These are phyloP conservation scores for Enteromius treurensis DNA, from an alignment of 2,797 vertebrate species.

Conservation along the genomic window DNA sequence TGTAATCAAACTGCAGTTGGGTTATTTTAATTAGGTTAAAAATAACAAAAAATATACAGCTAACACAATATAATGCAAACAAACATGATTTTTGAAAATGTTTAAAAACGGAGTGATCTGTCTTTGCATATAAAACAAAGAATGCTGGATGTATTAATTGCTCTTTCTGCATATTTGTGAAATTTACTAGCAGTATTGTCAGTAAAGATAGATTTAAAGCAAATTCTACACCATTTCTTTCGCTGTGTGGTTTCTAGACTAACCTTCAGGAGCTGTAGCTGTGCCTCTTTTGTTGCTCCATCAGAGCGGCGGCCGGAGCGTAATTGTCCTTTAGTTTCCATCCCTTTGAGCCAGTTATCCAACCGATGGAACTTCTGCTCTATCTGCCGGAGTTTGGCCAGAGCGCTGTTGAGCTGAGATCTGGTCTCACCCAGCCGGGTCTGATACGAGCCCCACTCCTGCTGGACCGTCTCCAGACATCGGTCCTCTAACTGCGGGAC, in stretches of 20 bases:
- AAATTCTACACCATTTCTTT: not conserved
- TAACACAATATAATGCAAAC: too few relatives aligned
- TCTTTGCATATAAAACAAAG: not conserved
- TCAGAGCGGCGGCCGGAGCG: constrained; percentile 81
- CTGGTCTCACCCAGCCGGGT: constrained; percentile 84
- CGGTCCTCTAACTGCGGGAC: constrained; percentile 90
- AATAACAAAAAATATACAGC: too few relatives aligned
- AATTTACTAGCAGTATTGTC: not conserved
- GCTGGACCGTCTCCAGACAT: constrained; percentile 84
- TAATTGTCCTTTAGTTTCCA: constrained; percentile 82
- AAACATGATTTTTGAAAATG: too few relatives aligned
- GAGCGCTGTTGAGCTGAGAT: constrained; percentile 78
- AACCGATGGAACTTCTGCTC: constrained; percentile 87
- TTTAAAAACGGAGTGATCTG: too few relatives aligned
- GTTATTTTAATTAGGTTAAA: too few relatives aligned
- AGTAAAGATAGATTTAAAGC: not conserved
- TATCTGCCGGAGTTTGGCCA: constrained; percentile 85
- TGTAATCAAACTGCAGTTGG: too few relatives aligned
- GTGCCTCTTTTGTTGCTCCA: constrained; percentile 84
- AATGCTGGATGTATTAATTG: not conserved
- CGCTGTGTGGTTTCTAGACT: constrained; percentile 25
- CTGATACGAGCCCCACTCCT: constrained; percentile 91
- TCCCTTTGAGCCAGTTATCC: constrained; percentile 86
- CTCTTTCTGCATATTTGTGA: not conserved
- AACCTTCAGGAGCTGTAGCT: constrained; percentile 92